phyloP scores from a whole-genome alignment of 2,797 vertebrate species.

The Coccyzus lansbergi region DNA sequence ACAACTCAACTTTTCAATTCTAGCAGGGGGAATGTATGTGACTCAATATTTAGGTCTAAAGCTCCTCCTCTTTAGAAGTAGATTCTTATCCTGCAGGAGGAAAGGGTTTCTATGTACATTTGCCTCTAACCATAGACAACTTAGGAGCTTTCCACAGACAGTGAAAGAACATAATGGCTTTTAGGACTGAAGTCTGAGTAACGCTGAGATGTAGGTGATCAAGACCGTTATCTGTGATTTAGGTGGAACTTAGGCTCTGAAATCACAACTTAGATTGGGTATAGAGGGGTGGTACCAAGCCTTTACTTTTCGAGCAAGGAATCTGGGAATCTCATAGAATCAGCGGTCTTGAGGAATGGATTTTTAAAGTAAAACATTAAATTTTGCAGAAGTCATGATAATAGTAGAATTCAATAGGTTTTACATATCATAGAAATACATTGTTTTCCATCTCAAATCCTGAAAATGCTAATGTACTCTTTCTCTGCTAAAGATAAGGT shows the following conservation, averaged over 20 bases:
- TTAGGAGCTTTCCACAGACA: neutral
- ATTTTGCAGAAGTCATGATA: neutral
- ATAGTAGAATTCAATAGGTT: neutral
- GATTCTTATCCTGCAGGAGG: neutral
- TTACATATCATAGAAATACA: neutral
- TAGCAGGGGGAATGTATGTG: neutral
- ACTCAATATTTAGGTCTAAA: neutral
- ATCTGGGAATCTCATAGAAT: neutral
- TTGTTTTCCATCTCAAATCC: neutral
- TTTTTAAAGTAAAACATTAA: neutral
- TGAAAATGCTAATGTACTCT: neutral
- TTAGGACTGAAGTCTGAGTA: neutral
- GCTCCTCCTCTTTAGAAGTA: neutral
- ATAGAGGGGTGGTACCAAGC: neutral
- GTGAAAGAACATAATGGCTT: neutral
- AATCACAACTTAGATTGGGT: neutral
- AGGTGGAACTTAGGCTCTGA: neutral
- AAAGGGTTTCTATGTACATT: neutral
- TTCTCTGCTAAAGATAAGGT: conserved; percentile 1
- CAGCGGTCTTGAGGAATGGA: neutral
- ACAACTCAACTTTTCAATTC: neutral
- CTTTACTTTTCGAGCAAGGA: neutral
- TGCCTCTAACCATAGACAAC: neutral
- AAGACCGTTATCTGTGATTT: neutral
- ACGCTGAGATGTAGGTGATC: neutral